Base-by-base conservation (phyloP, 2,113 vertebrate species). In the Orcinus orca region DNA sequence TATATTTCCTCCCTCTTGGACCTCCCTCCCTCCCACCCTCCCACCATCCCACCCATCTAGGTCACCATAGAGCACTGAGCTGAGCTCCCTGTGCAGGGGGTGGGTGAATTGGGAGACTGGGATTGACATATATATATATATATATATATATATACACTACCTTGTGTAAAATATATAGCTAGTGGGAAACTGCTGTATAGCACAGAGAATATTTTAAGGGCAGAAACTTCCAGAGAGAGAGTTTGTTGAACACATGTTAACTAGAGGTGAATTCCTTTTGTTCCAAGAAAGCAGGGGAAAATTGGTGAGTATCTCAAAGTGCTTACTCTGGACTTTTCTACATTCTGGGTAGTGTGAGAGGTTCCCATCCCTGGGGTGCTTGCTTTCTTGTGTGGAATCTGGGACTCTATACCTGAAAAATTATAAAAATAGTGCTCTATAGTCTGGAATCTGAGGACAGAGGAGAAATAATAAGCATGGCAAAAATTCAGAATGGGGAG, bases 351-450 rank as follows among this genome's bases (percentile, higher is more conserved):
- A 17, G 20, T 25, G 1, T 14, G 38, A 36, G 44, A 36, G 38
- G 7, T 8, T 26, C 17, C 38, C 10, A 5, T 0, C 47, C 1
- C 26, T 1, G 1, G 8, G n/a, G 3, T 0, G 2, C 2, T 81
- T 36, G 5, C 6, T 12, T 74, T 70, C 20, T 44, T 38, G 2
- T 8, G 10, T 8, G 44, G 55, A 87, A 63, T 79, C 13, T 2
- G 11, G 8, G 20, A 8, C 41, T 76, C 47, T 6, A 18, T 3
- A 18, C 25, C 9, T 17, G 31, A 26, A 33, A 33, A 20, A 9
- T 31, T 18, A 25, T 17, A 14, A 41, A 41, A 44, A 18, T 0
- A 3, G 13, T 31, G 18, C 15, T 92, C 6, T 8, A 26, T 2
- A 5, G 10, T 14, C 0, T 20, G 9, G 33, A 29, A 18, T n/a